These are phyloP conservation scores for Zaprionus africanus DNA, from an alignment of 1,140 invertebrate genomes.

Conservation along the genomic window DNA sequence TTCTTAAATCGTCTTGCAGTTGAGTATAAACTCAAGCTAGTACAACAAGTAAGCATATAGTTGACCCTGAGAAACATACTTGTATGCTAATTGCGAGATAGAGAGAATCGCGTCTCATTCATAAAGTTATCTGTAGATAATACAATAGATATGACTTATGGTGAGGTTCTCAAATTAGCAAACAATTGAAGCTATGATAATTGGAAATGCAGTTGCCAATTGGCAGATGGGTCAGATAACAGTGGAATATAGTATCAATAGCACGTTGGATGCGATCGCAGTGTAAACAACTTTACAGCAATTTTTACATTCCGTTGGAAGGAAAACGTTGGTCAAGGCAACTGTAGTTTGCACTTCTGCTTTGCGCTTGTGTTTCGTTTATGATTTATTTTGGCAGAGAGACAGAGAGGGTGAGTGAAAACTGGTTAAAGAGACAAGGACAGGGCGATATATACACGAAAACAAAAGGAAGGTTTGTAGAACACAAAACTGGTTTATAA, in stretches of 20 bases:
- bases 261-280: constrained; percentile 4
- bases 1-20: neutral
- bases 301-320: neutral
- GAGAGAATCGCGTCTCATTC: constrained; percentile 8
- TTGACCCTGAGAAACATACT: constrained; percentile 25
- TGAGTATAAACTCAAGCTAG: neutral
- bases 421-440: constrained; percentile 66
- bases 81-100: constrained; percentile 26
- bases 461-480: constrained; percentile 22
- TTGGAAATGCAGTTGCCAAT: neutral
- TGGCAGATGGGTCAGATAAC: constrained; percentile 13
- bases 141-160: constrained; percentile 31
- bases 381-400: constrained; percentile 6
- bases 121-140: constrained; percentile 18
- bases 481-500: constrained; percentile 35
- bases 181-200: constrained; percentile 23
- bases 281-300: constrained; percentile 21
- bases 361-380: constrained; percentile 3
- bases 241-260: neutral
- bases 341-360: constrained; percentile 17
- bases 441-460: constrained; percentile 34
- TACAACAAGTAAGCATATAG: neutral
- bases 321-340: constrained; percentile 19
- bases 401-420: constrained; percentile 23
- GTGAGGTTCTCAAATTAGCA: constrained; percentile 29